Base-by-base conservation (phyloP, 2,888 invertebrate species). In the Osedax frankpressi region DNA sequence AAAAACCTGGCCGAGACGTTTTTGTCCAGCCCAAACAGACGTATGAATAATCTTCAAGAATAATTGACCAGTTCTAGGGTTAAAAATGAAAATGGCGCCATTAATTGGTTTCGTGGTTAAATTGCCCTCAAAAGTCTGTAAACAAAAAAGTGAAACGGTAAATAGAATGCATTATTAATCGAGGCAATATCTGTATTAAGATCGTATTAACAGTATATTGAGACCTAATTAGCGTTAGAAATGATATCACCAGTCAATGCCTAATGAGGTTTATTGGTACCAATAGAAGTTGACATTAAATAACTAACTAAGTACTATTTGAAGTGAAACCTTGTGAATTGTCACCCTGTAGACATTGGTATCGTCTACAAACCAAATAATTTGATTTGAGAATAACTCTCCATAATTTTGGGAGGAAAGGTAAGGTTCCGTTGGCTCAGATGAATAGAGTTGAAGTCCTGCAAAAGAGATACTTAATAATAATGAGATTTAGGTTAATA, bases 281-380 rank as follows among this genome's bases (percentile, higher is more conserved):
- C n/a, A n/a, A n/a, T n/a, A n/a, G n/a, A n/a, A n/a, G n/a, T n/a
- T n/a, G n/a, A n/a, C n/a, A 72, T 0, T 11, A 70, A 1, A 1
- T 30, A 71, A 6, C 60, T 73, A 14, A 25, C 3, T 1, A 14
- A 28, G 26, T 1, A 60, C 78, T n/a, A n/a, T n/a, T n/a, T n/a
- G n/a, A n/a, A n/a, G n/a, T n/a, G n/a, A 72, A 75, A 86, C 85
- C 82, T 98, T 98, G 87, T 98, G 98, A 81, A 98, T 98, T 0
- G 98, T 98, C 28, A 99, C 98, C 77, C 98, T 89, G 86, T 98
- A 98, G 28, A 99, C 98, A 84, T 98, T 98, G 0, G 98, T 99
- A 84, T 99, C 98, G 82, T 98, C 98, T 14, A 98, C 97, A 85
- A 98, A 98, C 98, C 98, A 98, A 86, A 99, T 99, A 81, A 99